Evolutionary conservation across 2,797 vertebrate genomes (phyloP), one percentile per base, ranked within the genome.

Genomic region (Hephaestus fuliginosus): DNA sequence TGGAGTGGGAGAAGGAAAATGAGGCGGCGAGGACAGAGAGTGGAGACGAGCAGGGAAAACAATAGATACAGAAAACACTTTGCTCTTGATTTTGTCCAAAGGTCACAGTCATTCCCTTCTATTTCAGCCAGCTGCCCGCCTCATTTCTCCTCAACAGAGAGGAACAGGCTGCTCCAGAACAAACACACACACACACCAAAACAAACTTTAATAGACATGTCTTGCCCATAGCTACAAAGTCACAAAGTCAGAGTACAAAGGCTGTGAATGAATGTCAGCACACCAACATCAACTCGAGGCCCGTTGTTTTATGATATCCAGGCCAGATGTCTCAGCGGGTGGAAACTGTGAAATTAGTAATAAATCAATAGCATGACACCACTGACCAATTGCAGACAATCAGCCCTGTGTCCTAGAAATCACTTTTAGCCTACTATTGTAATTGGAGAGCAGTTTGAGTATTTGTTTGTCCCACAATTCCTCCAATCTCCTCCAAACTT

Each of bases 31-130:
- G 73, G 84, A 89, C 77, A 43, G 77, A 67, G 22, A 80, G 77
- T 0, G 48, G 56, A 77, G 73, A 80, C 10, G 70, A 82, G 33
- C 18, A 56, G 36, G 53, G 66, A 80, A 86, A 90, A 88, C 86
- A 85, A 85, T 76, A 39, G 60, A 69, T 76, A 86, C 82, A 79
- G 74, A 89, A 89, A 92, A 86, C 80, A 88, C 83, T 88, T 86
- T 80, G 56, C 84, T 90, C 82, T 85, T 89, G 63, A 88, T 91
- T 92, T 86, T 77, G 80, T 87, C 66, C 68, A 52, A 92, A 93
- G 92, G 92, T 93, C 92, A 91, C 80, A 84, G 85, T 84, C 82
- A 77, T 91, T 89, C 81, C 73, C 78, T 92, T 88, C 78, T 74
- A 83, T 91, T 89, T 82, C 49, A 22, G 70, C 84, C 87, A 69